A percentile compares a stretch with the other conserved stretches of the same genome.
phyloP scores from a whole-genome alignment of 1,140 invertebrate genomes.

The Acromyrmex echinatior region DNA sequence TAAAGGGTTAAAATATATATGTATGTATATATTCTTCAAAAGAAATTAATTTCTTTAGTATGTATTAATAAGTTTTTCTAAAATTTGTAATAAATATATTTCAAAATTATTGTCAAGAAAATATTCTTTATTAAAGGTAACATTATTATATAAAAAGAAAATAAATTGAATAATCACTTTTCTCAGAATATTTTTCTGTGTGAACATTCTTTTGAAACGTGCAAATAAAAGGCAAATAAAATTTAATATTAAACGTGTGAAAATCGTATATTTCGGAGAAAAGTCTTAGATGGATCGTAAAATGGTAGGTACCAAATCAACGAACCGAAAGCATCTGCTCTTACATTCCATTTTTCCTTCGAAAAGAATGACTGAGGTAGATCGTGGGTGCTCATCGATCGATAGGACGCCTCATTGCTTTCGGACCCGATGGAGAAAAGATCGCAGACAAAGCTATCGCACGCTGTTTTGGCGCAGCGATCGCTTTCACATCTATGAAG shows the following conservation, averaged over 20 bases:
- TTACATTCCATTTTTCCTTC: not conserved
- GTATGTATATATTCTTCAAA: no score
- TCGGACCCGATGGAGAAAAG: conserved; percentile 18
- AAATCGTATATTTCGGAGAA: not conserved
- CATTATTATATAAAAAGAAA: no score
- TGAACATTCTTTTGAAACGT: not conserved
- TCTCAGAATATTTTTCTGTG: no score
- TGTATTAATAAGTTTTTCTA: no score
- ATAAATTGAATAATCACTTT: no score
- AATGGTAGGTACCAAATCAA: conserved; percentile 20
- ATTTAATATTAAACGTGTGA: not conserved
- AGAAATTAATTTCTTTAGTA: no score
- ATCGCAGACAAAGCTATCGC: conserved; percentile 55
- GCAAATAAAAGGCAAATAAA: not conserved
- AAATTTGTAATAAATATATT: no score
- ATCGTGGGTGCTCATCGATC: conserved; percentile 3
- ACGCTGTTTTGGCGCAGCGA: conserved; percentile 20
- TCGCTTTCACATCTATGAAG: conserved; percentile 54
- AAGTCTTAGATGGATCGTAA: not conserved
- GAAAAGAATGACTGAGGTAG: conserved; percentile 15
- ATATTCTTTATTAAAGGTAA: no score
- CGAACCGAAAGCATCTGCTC: not conserved
- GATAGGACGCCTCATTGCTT: not conserved
- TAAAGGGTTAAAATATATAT: no score
- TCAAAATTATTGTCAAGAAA: no score